Conservation (phyloP, 1,140 invertebrate species). For the Archegozetes longisetosus region DNA sequence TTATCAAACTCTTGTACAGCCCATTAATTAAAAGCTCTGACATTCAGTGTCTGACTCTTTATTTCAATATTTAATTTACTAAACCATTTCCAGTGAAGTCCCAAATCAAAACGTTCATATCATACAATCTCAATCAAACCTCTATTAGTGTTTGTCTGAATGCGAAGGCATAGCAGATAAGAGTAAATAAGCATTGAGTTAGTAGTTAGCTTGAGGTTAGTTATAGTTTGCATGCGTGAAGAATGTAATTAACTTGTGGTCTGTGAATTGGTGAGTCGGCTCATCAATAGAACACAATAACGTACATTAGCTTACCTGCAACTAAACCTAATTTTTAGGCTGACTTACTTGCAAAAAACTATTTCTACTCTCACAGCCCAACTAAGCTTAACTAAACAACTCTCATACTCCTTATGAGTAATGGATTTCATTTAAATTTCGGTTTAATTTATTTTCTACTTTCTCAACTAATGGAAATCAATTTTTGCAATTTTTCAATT, state of each 20-base stretch:
- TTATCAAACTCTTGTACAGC: no score
- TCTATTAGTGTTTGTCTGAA: no score
- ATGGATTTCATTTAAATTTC: neutral
- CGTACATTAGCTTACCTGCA: neutral
- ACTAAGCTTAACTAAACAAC: neutral
- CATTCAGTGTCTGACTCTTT: no score
- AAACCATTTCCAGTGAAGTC: no score
- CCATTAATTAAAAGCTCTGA: no score
- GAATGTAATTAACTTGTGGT: neutral
- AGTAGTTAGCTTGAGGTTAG: neutral
- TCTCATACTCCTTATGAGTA: neutral
- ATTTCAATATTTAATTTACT: no score
- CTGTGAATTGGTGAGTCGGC: neutral
- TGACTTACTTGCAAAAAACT: no score
- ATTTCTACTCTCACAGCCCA: neutral
- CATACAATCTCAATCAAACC: no score
- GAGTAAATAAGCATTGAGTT: neutral
- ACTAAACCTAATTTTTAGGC: neutral
- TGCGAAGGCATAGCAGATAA: no score
- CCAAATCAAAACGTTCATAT: no score
- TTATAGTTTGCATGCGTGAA: neutral
- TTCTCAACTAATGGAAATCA: no score
- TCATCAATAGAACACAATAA: neutral
- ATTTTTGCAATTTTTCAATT: neutral
- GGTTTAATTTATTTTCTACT: neutral